Evolutionary conservation across 2,797 vertebrate species (phyloP).

Genomic region (Propithecus perrieri): DNA sequence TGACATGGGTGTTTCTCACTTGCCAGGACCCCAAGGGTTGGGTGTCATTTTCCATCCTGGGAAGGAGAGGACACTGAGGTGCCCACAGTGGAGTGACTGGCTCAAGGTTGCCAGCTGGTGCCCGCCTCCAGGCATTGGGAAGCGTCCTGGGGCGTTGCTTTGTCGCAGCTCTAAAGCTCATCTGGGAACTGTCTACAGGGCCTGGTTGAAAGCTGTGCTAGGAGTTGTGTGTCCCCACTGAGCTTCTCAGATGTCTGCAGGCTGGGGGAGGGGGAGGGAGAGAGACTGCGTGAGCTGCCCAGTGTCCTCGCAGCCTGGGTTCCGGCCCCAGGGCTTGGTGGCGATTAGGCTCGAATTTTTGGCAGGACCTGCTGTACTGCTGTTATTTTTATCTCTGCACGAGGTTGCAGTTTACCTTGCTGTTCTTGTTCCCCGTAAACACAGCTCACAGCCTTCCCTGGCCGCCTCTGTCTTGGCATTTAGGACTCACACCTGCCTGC

Average conservation of each 20-base stretch:
- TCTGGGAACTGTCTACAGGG: background rate
- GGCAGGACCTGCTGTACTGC: slow-evolving; percentile 62
- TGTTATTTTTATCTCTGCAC: slow-evolving; percentile 67
- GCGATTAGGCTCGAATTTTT: background rate
- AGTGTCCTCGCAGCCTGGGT: background rate
- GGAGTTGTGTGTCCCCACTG: background rate
- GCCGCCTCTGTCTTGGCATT: background rate
- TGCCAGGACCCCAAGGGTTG: too few species aligned
- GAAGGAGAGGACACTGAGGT: background rate
- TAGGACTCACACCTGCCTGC: background rate
- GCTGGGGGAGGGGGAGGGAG: background rate
- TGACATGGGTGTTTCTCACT: rapidly evolving
- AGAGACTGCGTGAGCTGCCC: background rate
- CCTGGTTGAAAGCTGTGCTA: background rate
- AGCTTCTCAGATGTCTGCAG: background rate
- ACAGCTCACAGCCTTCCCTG: background rate
- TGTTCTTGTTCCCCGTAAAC: background rate
- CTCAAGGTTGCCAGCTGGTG: background rate
- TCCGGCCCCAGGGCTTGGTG: background rate
- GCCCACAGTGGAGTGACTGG: background rate
- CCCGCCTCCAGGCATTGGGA: background rate
- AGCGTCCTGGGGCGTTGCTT: background rate
- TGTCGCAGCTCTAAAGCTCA: background rate
- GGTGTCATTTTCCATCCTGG: background rate
- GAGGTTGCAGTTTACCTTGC: slow-evolving; percentile 14